phyloP scores from a whole-genome alignment of 2,888 invertebrate species.

The Patella pellucida region DNA sequence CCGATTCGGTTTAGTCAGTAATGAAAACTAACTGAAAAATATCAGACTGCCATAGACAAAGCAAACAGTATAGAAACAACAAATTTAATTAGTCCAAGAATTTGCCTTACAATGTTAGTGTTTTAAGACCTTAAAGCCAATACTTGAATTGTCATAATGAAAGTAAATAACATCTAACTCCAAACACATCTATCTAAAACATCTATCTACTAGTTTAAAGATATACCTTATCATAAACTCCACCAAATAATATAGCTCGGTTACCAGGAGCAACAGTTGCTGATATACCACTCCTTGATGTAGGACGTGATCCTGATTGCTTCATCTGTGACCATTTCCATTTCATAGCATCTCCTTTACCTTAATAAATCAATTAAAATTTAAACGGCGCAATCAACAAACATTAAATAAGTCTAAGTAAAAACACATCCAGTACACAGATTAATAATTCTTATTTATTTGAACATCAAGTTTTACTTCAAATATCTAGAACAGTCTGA shows the following conservation, averaged over 20 bases:
- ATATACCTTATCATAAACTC: conserved; percentile 81
- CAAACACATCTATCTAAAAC: neutral
- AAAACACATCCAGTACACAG: no score
- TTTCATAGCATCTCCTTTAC: conserved; percentile 69
- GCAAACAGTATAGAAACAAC: no score
- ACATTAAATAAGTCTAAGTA: no score
- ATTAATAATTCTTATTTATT: no score
- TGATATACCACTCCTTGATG: conserved; percentile 80
- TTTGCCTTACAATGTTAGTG: no score
- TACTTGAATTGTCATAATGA: neutral
- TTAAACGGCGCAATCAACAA: neutral
- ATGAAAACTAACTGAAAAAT: no score
- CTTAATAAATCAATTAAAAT: conserved; percentile 26
- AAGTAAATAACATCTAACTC: neutral
- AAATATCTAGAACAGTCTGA: no score
- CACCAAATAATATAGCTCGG: conserved; percentile 87
- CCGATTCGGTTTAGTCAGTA: no score
- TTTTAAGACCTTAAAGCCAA: no score
- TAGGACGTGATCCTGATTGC: conserved; percentile 77
- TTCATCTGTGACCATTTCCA: conserved; percentile 83
- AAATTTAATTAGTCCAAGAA: no score
- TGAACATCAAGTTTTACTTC: no score
- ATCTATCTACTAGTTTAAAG: neutral
- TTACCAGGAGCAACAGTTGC: conserved; percentile 77
- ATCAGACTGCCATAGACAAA: no score